Conservation (phyloP, 64 coral and sea anemone species). For the Dendronephthya gigantea region DNA sequence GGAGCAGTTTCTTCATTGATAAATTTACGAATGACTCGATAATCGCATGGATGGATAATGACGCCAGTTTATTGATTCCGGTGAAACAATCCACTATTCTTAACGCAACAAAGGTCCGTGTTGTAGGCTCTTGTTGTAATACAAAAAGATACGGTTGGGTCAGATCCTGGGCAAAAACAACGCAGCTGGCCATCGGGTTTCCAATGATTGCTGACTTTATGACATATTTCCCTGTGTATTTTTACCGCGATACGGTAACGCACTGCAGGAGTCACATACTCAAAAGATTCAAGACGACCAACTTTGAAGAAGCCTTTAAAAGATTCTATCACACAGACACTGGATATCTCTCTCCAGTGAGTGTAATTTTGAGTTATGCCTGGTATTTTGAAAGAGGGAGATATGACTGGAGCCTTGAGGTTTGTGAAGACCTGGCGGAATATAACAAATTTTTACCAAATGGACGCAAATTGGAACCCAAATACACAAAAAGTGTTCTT, state of each 20-base stretch:
- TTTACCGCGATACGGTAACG: conserved; percentile 35
- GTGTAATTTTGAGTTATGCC: conserved; percentile 32
- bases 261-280: conserved; percentile 43
- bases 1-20: conserved; percentile 57
- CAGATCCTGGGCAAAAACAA: conserved; percentile 18
- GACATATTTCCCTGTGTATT: conserved; percentile 39
- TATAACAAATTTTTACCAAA: no score
- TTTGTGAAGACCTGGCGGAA: conserved; percentile 11
- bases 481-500: no score
- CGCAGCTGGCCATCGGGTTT: conserved; percentile 4
- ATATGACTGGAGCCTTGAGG: conserved; percentile 37
- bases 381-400: conserved; percentile 47
- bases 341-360: conserved; percentile 14
- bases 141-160: not conserved
- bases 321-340: not conserved
- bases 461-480: no score
- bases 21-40: conserved; percentile 36
- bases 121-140: conserved; percentile 14
- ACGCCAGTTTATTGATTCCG: conserved; percentile 20
- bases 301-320: conserved; percentile 39
- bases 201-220: conserved; percentile 47
- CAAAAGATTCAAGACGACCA: conserved; percentile 11
- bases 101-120: conserved; percentile 7
- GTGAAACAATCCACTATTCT: conserved; percentile 32
- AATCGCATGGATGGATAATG: conserved; percentile 38